A percentile compares a stretch with the other conserved stretches of the same genome.
These are phyloP conservation scores for Platycercus adscitus DNA, from an alignment of 2,113 vertebrate species.

Conservation along the genomic window DNA sequence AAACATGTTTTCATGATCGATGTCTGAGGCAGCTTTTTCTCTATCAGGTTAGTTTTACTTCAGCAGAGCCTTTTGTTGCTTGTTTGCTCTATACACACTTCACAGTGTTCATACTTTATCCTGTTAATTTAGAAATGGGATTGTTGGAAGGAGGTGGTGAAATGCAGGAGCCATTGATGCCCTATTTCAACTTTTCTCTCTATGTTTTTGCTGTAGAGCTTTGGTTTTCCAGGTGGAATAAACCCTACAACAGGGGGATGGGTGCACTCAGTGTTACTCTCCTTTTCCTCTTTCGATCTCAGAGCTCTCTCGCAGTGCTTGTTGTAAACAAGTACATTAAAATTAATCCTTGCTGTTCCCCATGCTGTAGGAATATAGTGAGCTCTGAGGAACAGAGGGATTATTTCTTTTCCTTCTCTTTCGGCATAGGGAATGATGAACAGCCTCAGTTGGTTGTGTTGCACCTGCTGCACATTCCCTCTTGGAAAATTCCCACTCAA, in stretches of 20 bases:
- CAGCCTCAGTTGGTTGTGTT: background rate
- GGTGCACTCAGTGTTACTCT: background rate
- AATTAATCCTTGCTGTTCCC: background rate
- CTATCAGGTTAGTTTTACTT: background rate
- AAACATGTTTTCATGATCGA: background rate
- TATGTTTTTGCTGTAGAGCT: background rate
- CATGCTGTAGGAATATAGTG: rapidly evolving
- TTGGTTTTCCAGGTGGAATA: background rate
- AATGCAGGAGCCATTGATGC: background rate
- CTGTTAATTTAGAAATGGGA: background rate
- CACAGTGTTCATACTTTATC: background rate
- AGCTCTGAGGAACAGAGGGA: background rate
- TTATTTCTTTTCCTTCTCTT: background rate
- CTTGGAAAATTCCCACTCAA: background rate
- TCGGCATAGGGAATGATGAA: background rate
- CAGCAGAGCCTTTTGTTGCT: background rate
- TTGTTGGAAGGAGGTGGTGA: background rate
- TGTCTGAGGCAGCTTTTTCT: background rate
- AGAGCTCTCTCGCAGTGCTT: background rate
- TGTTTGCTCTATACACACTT: background rate
- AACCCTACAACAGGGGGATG: background rate
- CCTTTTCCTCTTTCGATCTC: background rate
- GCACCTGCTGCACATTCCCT: background rate
- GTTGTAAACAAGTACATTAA: background rate
- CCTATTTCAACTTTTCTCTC: background rate